Base-by-base conservation (phyloP, 1,140 invertebrate species). In the Metaphire vulgaris region DNA sequence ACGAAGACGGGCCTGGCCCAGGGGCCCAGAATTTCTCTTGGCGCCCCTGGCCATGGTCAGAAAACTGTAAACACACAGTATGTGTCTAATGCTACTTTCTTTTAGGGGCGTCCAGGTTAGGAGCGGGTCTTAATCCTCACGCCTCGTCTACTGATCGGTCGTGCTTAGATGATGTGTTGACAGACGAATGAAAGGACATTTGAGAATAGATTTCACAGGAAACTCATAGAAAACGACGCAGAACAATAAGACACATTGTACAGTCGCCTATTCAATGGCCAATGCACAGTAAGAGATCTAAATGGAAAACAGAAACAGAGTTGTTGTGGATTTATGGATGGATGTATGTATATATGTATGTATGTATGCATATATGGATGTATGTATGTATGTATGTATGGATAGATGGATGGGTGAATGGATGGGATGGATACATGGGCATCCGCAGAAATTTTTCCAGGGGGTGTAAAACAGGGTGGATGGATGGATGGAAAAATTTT, bases 271-370 rank as follows among this genome's bases (percentile, higher is more conserved):
- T 21, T 56, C 41, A 6, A 21, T 56, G 21, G 6, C 6, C 21
- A 12, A 56, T 56, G 21, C 21, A 56, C 6, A 12, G 41, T 21
- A 56, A 56, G 21, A 6, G 21, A 12, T 12, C 41, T 12, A 56
- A 56, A 21, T 21, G 41, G 6, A 56, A 56, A 21, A 12, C 6
- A 6, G 41, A 12, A 56, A 6, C 6, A 12, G 41, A 12, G 41
- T 12, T 21, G 6, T 6, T 56, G 21, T 56, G 41, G 6, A 21
- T 56, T 12, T 56, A 56, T 56, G 41, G 6, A 56, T 56, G 21
- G 41, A 56, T 56, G 41, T 56, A 56, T 56, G 41, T 56, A 56
- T 56, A 56, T n/a, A 56, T 56, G 41, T 56, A 56, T 56, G 41
- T 56, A 56, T 56, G 41, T 56, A 56, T 56, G 41, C 21, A 56